Conservation (phyloP, 1,140 invertebrate species). For the Drosophila chauvacae region DNA sequence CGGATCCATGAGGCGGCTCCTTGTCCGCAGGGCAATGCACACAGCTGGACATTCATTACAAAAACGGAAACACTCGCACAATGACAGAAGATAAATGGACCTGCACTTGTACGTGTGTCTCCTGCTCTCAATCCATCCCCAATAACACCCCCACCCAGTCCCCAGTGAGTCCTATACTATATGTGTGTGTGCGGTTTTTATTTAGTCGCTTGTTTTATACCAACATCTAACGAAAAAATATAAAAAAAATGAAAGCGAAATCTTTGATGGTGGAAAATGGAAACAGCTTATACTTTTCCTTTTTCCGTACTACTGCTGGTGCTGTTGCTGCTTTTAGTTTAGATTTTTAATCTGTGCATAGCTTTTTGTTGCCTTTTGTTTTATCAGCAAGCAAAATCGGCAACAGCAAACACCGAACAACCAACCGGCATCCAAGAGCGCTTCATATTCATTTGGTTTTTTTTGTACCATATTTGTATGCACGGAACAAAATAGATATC, state of each 20-base stretch:
- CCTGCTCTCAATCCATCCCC: conserved; percentile 31
- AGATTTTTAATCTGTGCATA: conserved; percentile 72
- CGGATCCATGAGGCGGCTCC: conserved; percentile 22
- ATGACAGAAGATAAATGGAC: conserved; percentile 81
- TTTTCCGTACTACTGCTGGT: conserved; percentile 25
- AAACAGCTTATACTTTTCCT: conserved; percentile 63
- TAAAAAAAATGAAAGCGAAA: conserved; percentile 28
- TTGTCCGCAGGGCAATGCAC: conserved; percentile 74
- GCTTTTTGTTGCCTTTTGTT: conserved; percentile 72
- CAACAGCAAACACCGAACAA: conserved; percentile 28
- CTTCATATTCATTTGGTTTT: conserved; percentile 75
- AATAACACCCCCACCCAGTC: not conserved
- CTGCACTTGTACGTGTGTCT: conserved; percentile 77
- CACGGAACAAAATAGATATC: conserved; percentile 25
- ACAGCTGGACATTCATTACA: conserved; percentile 82
- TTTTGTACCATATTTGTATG: conserved; percentile 76
- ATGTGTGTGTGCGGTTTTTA: conserved; percentile 71
- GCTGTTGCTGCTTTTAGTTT: conserved; percentile 58
- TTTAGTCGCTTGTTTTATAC: conserved; percentile 79
- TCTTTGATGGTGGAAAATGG: conserved; percentile 78
- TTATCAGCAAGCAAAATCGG: conserved; percentile 49
- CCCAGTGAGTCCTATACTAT: conserved; percentile 6
- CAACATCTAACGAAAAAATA: conserved; percentile 57
- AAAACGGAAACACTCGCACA: conserved; percentile 81
- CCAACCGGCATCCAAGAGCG: conserved; percentile 39